These are phyloP conservation scores for Nudaria mundana DNA, from an alignment of 2,888 invertebrate genomes.

Conservation along the genomic window DNA sequence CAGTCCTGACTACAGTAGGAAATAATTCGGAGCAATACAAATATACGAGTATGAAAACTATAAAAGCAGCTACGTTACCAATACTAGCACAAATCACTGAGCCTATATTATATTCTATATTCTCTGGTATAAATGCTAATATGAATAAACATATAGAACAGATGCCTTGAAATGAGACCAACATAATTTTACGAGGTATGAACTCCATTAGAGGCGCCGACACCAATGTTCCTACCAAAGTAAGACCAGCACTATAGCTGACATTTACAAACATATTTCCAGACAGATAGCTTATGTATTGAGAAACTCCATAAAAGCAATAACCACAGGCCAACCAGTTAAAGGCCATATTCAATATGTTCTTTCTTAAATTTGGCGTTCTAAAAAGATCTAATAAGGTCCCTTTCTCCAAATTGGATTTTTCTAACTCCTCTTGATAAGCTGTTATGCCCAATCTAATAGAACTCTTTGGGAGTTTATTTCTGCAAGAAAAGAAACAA, in stretches of 20 bases:
- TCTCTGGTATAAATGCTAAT: constrained; percentile 77
- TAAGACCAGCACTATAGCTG: constrained; percentile 86
- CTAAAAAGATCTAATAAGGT: constrained; percentile 84
- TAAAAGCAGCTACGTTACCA: constrained; percentile 90
- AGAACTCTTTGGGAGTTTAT: constrained; percentile 69
- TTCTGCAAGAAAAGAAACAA: constrained; percentile 51
- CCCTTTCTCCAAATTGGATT: constrained; percentile 66
- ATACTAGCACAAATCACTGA: constrained; percentile 84
- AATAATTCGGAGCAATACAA: constrained; percentile 93
- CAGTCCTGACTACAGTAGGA: constrained; percentile 93
- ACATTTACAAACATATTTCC: constrained; percentile 92
- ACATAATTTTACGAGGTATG: constrained; percentile 85
- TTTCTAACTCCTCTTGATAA: constrained; percentile 47
- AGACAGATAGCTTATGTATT: constrained; percentile 89
- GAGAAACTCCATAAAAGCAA: constrained; percentile 88
- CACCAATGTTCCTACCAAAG: constrained; percentile 79
- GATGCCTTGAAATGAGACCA: constrained; percentile 82
- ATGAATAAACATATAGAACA: constrained; percentile 82
- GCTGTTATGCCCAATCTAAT: constrained; percentile 64
- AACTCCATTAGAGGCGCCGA: constrained; percentile 83
- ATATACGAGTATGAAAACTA: constrained; percentile 92
- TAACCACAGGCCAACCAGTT: constrained; percentile 92
- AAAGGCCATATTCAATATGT: constrained; percentile 86
- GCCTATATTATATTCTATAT: constrained; percentile 47
- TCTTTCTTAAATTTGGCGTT: constrained; percentile 85